Conservation (phyloP, 2,113 vertebrate species). For the Hemiscyllium ocellatum region DNA sequence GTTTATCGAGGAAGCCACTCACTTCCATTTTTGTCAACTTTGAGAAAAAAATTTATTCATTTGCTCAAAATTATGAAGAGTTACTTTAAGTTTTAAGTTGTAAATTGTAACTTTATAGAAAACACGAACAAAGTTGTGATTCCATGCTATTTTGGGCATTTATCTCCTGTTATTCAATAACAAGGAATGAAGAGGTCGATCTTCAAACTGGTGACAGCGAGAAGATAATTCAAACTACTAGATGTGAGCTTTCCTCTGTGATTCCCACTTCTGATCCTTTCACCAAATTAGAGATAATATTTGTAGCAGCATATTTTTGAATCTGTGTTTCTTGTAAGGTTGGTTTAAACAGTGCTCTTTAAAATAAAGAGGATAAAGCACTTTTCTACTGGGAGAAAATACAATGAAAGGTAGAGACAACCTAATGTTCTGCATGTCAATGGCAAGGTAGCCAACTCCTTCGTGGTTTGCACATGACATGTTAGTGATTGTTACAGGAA, state of each 20-base stretch:
- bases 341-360: neutral
- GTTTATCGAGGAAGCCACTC: neutral
- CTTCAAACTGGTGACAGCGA: neutral
- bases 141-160: neutral
- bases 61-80: neutral
- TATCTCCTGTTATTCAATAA: neutral
- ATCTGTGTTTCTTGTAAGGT: neutral
- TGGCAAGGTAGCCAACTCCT: neutral
- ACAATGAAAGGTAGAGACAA: neutral
- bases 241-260: neutral
- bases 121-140: neutral
- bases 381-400: neutral
- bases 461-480: neutral
- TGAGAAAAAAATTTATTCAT: neutral
- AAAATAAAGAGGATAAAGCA: neutral
- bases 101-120: neutral
- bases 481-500: neutral
- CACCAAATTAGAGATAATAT: neutral
- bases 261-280: neutral
- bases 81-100: neutral
- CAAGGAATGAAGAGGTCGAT: neutral
- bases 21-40: constrained; percentile 3
- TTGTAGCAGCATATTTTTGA: neutral
- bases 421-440: neutral
- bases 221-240: neutral